phyloP scores from a whole-genome alignment of 2,797 vertebrate species.

The Rallus crepitans region DNA sequence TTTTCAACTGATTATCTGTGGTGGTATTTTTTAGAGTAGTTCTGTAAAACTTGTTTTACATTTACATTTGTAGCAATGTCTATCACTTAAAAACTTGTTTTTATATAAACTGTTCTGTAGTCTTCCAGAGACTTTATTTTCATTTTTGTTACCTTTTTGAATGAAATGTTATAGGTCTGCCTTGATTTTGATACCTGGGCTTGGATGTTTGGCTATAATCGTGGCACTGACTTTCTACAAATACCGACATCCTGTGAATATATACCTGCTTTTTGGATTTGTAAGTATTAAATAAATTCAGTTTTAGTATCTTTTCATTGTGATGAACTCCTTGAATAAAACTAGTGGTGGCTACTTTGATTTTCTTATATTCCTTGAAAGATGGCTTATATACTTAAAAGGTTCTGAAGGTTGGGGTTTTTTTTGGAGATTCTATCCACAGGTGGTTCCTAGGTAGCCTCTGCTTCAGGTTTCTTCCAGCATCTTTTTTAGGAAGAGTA shows the following conservation, averaged over 20 bases:
- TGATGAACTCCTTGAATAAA: neutral
- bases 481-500: neutral
- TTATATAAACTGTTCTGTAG: neutral
- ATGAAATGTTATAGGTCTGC: conserved; percentile 82
- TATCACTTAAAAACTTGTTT: neutral
- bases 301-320: neutral
- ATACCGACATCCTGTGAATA: conserved; percentile 91
- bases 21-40: neutral
- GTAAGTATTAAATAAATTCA: conserved; percentile 81
- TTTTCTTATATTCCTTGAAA: neutral
- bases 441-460: neutral
- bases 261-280: conserved; percentile 92
- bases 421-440: neutral
- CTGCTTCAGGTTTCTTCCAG: neutral
- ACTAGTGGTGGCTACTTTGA: neutral
- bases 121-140: neutral
- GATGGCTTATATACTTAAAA: neutral
- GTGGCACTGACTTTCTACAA: conserved; percentile 88
- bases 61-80: neutral
- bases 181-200: conserved; percentile 85
- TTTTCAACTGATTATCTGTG: neutral
- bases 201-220: conserved; percentile 88
- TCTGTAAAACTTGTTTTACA: neutral
- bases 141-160: neutral
- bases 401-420: neutral